Conservation (phyloP, 2,113 vertebrate species). For the Tetrao urogallus region DNA sequence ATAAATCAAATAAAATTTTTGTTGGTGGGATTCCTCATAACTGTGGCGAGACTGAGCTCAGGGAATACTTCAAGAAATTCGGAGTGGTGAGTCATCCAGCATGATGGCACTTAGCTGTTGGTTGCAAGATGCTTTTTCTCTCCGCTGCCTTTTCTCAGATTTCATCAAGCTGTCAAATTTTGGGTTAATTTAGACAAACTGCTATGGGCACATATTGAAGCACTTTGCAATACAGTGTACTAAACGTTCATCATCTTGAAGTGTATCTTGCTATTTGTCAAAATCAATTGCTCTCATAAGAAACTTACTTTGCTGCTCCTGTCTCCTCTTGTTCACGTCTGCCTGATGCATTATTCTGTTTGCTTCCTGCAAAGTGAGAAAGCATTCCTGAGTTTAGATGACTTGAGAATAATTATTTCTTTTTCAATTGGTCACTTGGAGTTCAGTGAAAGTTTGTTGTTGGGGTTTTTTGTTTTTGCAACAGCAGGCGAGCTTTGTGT, state of each 20-base stretch:
- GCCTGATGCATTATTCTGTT: background rate
- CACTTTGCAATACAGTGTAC: background rate
- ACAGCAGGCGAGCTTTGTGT: background rate
- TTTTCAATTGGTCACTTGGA: background rate
- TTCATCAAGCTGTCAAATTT: conserved; percentile 4
- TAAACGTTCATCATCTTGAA: background rate
- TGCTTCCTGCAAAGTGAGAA: background rate
- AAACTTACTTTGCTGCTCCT: background rate
- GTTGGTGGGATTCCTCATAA: conserved; percentile 99
- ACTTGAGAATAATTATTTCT: background rate
- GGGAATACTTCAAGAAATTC: conserved; percentile 99
- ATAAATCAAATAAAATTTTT: conserved; percentile 99
- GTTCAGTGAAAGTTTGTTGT: background rate
- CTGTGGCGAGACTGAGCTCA: conserved; percentile 99
- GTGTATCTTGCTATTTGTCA: background rate
- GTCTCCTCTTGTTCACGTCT: background rate
- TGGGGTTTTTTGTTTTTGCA: background rate
- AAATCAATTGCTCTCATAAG: background rate
- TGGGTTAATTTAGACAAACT: conserved; percentile 29
- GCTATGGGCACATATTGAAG: background rate
- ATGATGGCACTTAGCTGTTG: background rate
- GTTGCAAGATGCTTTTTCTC: background rate
- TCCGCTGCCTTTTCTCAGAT: background rate
- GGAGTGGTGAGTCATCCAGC: conserved; percentile 93
- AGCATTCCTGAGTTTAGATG: background rate